Base-by-base conservation (phyloP, 2,888 invertebrate genomes). In the Geophilus truncorum region DNA sequence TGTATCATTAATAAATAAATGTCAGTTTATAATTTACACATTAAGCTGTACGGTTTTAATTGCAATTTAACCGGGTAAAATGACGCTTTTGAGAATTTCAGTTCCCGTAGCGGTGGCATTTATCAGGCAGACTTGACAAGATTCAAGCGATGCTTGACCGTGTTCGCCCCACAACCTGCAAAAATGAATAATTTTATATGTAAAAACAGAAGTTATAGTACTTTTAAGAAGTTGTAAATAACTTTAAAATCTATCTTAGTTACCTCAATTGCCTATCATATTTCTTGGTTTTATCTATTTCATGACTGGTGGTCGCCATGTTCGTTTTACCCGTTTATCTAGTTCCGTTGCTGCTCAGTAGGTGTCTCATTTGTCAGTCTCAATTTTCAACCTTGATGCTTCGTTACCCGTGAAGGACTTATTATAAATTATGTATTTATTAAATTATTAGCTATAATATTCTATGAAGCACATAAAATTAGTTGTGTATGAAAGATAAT, bases 141-240 rank as follows among this genome's bases (percentile, higher is more conserved):
- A 90, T 89, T 98, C 98, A 81, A 99, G 89, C 3, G 94, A 90
- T 83, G 90, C 88, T 88, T 99, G 99, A 0, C 99, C 99, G 88
- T 98, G 97, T 86, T 99, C 98, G 82, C 98, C 98, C 99, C 99
- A 99, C 84, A 99, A 90, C 86, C 96, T 94, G 57, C 10, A 1
- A 82, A 83, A 80, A 18, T 12, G 75, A 36, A 21, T 77, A 1
- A 81, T 25, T 18, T 40, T 12, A 15, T 40, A 40, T 0, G 12
- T 15, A 40, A 10, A 40, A 40, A 40, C 34, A 3, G 9, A 34
- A 23, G 21, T 30, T 40, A 1, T 45, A 15, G 23, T 12, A 36
- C 0, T 0, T 10, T 10, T 9, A 23, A 80, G 21, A 2, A 34
- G 70, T 36, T 57, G n/a, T 34, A 57, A 21, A 12, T 28, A 77